Evolutionary conservation across 2,888 invertebrate genomes (phyloP), one percentile per base, ranked within the genome.

Genomic region (Melolontha melolontha): DNA sequence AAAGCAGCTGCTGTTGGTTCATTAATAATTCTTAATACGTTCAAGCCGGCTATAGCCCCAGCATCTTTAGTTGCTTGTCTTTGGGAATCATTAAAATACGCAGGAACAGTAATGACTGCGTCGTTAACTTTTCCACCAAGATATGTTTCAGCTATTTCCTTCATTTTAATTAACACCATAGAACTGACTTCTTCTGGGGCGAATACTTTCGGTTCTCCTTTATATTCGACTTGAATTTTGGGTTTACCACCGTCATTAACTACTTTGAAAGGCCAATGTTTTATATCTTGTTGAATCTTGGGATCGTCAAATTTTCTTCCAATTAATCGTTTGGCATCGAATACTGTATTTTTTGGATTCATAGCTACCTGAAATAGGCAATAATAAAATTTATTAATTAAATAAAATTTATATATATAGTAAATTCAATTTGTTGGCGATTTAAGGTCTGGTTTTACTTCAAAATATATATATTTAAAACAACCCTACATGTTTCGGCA

Each of bases 51-150:
- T 78, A 93, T 93, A 2, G 86, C 86, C 1, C 96, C 96, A 10
- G 96, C 95, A 83, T 96, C 96, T 83, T 96, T 96, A 7, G 95
- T 95, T 10, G 93, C 93, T 80, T 93, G 93, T 10, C 93, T 86
- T 80, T 93, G 93, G 2, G 92, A 91, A 77, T 93, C 93, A 78
- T 93, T 93, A 79, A 93, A 93, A 79, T 93, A 94, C 5, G 93
- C 93, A 5, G 94, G 94, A 2, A 94, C 94, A 0, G 94, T 94
- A 73, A 94, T 88, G 7, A 94, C 94, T 1, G 93, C 93, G 79
- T 93, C 91, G 71, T 85, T 87, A 0, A 94, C 89, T 67, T 85
- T 86, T 22, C 86, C 87, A 41, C 95, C 95, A 66, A 93, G 84
- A 79, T 90, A 94, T 0, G 90, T 88, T 77, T 93, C 93, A 5